Percentiles rank a stretch among this genome's conserved stretches.
These are phyloP conservation scores for Syngnathoides biaculeatus DNA, from an alignment of 2,113 vertebrate genomes.

Conservation along the genomic window DNA sequence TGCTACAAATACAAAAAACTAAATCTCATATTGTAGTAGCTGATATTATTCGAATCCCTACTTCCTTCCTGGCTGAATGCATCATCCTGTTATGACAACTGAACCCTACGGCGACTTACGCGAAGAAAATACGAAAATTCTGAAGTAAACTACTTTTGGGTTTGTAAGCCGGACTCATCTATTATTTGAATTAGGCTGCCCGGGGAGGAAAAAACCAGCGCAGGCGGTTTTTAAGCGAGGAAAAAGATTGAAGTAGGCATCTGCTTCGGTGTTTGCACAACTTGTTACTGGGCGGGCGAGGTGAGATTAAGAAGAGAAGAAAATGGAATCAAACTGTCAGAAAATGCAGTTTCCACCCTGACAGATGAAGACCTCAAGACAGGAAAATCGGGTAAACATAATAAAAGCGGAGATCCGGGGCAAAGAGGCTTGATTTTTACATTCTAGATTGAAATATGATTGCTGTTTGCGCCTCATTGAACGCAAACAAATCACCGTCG, in stretches of 20 bases:
- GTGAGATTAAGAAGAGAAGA: slow-evolving; percentile 63
- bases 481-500: slow-evolving; percentile 44
- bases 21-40: slow-evolving; percentile 33
- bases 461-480: slow-evolving; percentile 45
- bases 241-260: slow-evolving; percentile 43
- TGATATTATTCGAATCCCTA: slow-evolving; percentile 50
- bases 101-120: slow-evolving; percentile 49
- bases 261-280: slow-evolving; percentile 59
- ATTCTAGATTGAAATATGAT: slow-evolving; percentile 31
- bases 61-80: slow-evolving; percentile 61
- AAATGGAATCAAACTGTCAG: slow-evolving; percentile 67
- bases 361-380: slow-evolving; percentile 52
- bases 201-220: slow-evolving; percentile 26
- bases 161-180: slow-evolving; percentile 41
- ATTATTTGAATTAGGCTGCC: slow-evolving; percentile 57
- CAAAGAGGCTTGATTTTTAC: slow-evolving; percentile 22
- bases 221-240: slow-evolving; percentile 36
- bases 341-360: slow-evolving; percentile 28
- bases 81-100: slow-evolving; percentile 68
- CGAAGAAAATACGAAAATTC: slow-evolving; percentile 51
- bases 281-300: slow-evolving; percentile 55
- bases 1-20: slow-evolving; percentile 35
- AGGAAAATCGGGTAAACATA: slow-evolving; percentile 48
- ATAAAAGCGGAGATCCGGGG: slow-evolving; percentile 31
- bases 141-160: slow-evolving; percentile 35